Evolutionary conservation across 2,888 invertebrate species (phyloP).

Genomic region (Oligia strigilis): DNA sequence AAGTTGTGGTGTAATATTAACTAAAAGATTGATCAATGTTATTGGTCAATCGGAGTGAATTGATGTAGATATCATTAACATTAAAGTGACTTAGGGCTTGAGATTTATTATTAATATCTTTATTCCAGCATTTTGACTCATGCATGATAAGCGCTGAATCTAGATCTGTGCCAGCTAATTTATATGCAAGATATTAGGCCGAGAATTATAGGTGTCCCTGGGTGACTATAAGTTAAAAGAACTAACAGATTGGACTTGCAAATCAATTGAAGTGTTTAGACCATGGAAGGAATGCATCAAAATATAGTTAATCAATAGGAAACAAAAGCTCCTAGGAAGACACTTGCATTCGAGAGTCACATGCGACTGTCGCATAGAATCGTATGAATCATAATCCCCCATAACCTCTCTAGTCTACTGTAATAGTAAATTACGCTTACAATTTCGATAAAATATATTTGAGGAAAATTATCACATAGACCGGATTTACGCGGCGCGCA

Average conservation of each 20-base stretch:
- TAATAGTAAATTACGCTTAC: neutral
- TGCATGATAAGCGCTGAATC: neutral
- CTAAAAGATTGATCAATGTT: conserved; percentile 11
- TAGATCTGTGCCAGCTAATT: neutral
- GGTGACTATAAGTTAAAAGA: too few species aligned
- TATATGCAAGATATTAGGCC: neutral
- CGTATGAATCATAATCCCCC: conserved; percentile 52
- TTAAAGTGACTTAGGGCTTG: neutral
- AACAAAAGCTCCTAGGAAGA: neutral
- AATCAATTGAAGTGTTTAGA: neutral
- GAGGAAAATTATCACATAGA: conserved; percentile 13
- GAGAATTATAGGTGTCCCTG: too few species aligned
- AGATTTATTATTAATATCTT: neutral
- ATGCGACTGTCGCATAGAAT: conserved; percentile 39
- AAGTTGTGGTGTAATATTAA: conserved; percentile 10
- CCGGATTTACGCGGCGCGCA: conserved; percentile 31
- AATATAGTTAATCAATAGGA: neutral
- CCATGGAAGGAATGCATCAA: too few species aligned
- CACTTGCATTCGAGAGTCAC: conserved; percentile 40
- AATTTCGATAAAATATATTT: conserved; percentile 17
- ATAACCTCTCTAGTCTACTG: conserved; percentile 43
- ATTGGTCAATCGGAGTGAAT: conserved; percentile 17
- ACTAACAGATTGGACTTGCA: neutral
- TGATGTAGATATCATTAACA: neutral
- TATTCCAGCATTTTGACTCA: neutral